phyloP scores from a whole-genome alignment of 2,888 invertebrate genomes.

The Ormyrus rosae region DNA sequence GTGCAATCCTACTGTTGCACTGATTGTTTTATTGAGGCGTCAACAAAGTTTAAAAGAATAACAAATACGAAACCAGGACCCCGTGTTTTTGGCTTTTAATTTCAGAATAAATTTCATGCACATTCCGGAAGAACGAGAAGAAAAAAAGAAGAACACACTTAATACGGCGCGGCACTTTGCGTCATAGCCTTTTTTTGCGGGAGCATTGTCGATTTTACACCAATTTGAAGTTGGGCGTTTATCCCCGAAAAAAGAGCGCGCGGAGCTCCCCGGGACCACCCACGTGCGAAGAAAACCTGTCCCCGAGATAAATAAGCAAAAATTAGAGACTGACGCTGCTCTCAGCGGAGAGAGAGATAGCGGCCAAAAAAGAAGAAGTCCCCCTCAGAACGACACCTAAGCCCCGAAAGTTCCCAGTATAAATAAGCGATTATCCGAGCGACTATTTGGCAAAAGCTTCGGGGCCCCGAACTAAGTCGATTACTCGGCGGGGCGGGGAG shows the following conservation, averaged over 20 bases:
- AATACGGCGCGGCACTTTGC: too few species aligned
- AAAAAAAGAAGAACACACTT: too few species aligned
- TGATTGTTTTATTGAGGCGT: too few species aligned
- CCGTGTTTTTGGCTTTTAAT: too few species aligned
- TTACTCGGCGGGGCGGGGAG: background rate
- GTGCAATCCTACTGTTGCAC: too few species aligned
- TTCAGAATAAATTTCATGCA: too few species aligned
- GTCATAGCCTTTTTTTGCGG: too few species aligned
- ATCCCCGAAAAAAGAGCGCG: constrained; percentile 6
- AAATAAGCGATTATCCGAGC: constrained; percentile 45
- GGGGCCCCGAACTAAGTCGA: constrained; percentile 37
- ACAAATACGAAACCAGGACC: too few species aligned
- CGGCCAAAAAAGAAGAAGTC: background rate
- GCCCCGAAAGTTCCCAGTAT: constrained; percentile 49
- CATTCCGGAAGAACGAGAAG: too few species aligned
- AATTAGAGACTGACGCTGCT: constrained; percentile 41
- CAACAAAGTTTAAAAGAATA: too few species aligned
- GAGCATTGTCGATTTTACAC: too few species aligned
- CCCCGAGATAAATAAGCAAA: constrained; percentile 42
- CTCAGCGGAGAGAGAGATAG: background rate
- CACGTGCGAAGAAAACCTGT: constrained; percentile 46
- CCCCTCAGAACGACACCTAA: constrained; percentile 10
- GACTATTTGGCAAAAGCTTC: background rate
- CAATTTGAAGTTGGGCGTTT: background rate
- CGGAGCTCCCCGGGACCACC: constrained; percentile 22